Conservation (phyloP, 2,888 invertebrate species). For the Clivina fossor region DNA sequence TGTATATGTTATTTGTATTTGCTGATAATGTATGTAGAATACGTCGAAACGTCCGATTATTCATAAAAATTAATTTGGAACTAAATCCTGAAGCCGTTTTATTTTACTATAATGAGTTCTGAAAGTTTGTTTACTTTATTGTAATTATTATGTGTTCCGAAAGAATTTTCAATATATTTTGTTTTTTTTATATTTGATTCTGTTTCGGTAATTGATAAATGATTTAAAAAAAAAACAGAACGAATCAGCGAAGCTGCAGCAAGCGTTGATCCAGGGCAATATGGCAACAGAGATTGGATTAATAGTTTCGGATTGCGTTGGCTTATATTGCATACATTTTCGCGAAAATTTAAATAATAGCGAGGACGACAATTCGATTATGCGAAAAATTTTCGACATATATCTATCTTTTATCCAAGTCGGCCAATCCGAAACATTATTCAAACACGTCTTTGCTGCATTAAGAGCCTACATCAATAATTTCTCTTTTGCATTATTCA, state of each 20-base stretch:
- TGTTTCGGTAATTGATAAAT: too few species aligned
- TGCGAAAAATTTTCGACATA: conserved; percentile 81
- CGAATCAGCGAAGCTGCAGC: conserved; percentile 60
- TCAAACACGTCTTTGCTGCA: conserved; percentile 90
- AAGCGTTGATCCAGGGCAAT: conserved; percentile 74
- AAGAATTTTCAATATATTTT: too few species aligned
- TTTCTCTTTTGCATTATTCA: conserved; percentile 60
- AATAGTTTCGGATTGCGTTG: conserved; percentile 82
- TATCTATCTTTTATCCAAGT: conserved; percentile 84
- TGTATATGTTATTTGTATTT: too few species aligned
- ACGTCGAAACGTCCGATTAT: too few species aligned
- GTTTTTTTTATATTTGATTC: too few species aligned
- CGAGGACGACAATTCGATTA: conserved; percentile 72
- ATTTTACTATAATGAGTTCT: too few species aligned
- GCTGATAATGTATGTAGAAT: too few species aligned
- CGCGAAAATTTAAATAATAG: conserved; percentile 57
- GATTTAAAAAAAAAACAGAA: too few species aligned
- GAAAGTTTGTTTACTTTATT: too few species aligned
- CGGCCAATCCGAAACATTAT: conserved; percentile 87
- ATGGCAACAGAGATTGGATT: conserved; percentile 89
- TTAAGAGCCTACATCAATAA: conserved; percentile 90
- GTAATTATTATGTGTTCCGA: too few species aligned
- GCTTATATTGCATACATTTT: conserved; percentile 81
- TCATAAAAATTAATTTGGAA: too few species aligned
- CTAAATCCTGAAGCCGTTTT: too few species aligned